phyloP scores from a whole-genome alignment of 2,113 vertebrate species.

The Syngnathus floridae region DNA sequence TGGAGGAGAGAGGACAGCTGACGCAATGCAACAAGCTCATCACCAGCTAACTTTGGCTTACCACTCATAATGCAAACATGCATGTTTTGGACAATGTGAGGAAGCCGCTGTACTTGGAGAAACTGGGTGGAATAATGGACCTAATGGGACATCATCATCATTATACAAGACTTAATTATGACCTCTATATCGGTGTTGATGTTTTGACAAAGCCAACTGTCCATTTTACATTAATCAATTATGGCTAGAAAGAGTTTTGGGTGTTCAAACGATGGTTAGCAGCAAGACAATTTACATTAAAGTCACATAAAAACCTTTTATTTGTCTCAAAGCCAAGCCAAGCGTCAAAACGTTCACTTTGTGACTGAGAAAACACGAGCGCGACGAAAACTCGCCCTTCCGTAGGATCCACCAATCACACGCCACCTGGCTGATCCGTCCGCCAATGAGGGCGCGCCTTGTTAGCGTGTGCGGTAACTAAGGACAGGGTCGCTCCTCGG shows the following conservation, averaged over 20 bases:
- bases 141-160: no score
- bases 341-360: conserved; percentile 1
- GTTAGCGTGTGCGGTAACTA: conserved; percentile 52
- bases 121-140: no score
- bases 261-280: background rate
- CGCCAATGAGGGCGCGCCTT: conserved; percentile 58
- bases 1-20: conserved; percentile 71
- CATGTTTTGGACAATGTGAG: background rate
- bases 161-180: no score
- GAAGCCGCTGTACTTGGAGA: background rate
- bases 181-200: no score
- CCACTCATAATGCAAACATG: no score
- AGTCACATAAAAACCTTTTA: background rate
- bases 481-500: conserved; percentile 35
- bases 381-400: background rate
- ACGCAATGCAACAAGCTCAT: conserved; percentile 62
- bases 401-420: conserved; percentile 41
- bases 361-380: background rate
- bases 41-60: conserved; percentile 29
- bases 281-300: background rate
- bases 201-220: no score
- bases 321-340: background rate
- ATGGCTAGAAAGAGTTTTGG: background rate
- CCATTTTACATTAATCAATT: no score
- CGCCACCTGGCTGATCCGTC: background rate